phyloP scores from a whole-genome alignment of 2,888 invertebrate species.

The Drymonia ruficornis region DNA sequence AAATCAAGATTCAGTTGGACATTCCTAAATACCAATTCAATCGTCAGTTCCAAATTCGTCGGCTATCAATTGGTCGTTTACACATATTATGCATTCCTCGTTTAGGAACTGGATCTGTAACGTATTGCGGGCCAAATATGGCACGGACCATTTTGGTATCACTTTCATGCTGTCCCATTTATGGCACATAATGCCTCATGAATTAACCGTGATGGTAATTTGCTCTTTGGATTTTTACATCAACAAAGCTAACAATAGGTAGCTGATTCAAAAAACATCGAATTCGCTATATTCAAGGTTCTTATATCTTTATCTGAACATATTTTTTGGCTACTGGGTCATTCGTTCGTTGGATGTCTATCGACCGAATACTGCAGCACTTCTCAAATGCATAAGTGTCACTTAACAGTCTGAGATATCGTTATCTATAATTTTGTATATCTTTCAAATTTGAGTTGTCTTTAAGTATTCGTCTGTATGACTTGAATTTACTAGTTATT shows the following conservation, averaged over 20 bases:
- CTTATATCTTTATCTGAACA: background rate
- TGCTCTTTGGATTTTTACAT: conserved; percentile 45
- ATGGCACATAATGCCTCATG: conserved; percentile 79
- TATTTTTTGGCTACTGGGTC: background rate
- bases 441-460: too few species aligned
- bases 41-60: conserved; percentile 34
- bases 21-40: conserved; percentile 24
- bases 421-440: too few species aligned
- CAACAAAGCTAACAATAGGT: conserved; percentile 17
- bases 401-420: too few species aligned
- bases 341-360: too few species aligned
- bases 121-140: conserved; percentile 51
- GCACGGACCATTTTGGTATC: conserved; percentile 70
- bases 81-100: conserved; percentile 42
- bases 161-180: conserved; percentile 73
- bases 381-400: too few species aligned
- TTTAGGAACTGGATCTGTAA: conserved; percentile 71
- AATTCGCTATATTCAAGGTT: background rate
- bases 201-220: conserved; percentile 67
- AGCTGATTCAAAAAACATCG: background rate
- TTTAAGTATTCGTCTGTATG: too few species aligned
- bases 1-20: conserved; percentile 4
- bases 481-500: too few species aligned
- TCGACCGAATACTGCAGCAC: background rate
- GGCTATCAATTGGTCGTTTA: conserved; percentile 22